Conservation (phyloP, 2,888 invertebrate species). For the Melanchra persicariae region DNA sequence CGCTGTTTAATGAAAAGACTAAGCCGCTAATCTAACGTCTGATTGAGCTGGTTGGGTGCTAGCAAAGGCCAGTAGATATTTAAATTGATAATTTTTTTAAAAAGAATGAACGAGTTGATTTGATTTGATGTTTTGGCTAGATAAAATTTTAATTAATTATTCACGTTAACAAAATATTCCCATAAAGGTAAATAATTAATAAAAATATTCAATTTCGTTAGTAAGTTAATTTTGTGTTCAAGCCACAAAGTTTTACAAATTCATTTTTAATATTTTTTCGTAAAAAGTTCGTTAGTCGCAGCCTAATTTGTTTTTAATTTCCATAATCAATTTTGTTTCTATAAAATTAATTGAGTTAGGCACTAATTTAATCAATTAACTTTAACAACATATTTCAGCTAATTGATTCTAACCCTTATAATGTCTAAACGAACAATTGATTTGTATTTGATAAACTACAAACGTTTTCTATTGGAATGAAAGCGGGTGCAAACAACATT, state of each 20-base stretch:
- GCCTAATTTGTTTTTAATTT: conserved; percentile 10
- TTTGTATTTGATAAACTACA: conserved; percentile 53
- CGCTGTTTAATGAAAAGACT: too few species aligned
- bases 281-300: conserved; percentile 15
- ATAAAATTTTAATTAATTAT: too few species aligned
- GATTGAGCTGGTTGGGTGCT: too few species aligned
- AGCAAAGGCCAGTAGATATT: too few species aligned
- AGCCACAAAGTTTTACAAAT: conserved; percentile 20
- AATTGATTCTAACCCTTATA: conserved; percentile 27
- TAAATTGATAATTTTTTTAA: too few species aligned
- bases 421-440: conserved; percentile 47
- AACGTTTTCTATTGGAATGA: conserved; percentile 49
- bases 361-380: conserved; percentile 14
- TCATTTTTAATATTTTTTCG: conserved; percentile 1
- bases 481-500: conserved; percentile 66
- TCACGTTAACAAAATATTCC: too few species aligned
- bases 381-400: conserved; percentile 22
- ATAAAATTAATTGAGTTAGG: conserved; percentile 2
- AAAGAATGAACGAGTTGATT: too few species aligned
- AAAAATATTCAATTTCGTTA: conserved; percentile 19
- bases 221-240: conserved; percentile 26
- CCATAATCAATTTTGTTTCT: conserved; percentile 9
- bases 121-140: too few species aligned
- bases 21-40: too few species aligned
- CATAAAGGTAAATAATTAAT: not conserved